These are phyloP conservation scores for Zelostemma sp. DNA, from an alignment of 1,140 invertebrate genomes.

Conservation along the genomic window DNA sequence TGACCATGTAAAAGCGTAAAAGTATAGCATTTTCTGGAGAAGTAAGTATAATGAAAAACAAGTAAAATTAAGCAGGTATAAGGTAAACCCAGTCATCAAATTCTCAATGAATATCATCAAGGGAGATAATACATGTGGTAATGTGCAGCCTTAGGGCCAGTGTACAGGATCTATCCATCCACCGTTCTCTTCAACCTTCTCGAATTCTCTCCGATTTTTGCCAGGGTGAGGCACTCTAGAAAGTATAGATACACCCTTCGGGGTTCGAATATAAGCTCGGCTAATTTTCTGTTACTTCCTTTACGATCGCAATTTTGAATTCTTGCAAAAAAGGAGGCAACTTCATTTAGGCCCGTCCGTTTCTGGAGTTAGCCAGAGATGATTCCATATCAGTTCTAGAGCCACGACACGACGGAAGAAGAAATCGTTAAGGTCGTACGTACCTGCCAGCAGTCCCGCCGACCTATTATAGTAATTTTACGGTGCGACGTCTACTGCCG, in stretches of 20 bases:
- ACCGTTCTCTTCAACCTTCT: slow-evolving; percentile 17
- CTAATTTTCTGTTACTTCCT: slow-evolving; percentile 43
- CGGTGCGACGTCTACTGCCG: slow-evolving; percentile 55
- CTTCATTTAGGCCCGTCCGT: slow-evolving; percentile 47
- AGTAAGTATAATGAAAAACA: neutral
- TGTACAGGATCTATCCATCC: slow-evolving; percentile 21
- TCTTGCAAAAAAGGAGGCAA: slow-evolving; percentile 44
- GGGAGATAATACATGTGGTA: slow-evolving; percentile 38
- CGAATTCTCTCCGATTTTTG: slow-evolving; percentile 20
- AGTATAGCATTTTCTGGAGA: neutral
- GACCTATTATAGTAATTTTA: slow-evolving; percentile 62
- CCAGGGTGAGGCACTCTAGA: slow-evolving; percentile 33
- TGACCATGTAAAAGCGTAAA: neutral
- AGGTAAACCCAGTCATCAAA: slow-evolving; percentile 22
- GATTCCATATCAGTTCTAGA: slow-evolving; percentile 24
- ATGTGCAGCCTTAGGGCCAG: slow-evolving; percentile 33
- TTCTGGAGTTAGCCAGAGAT: slow-evolving; percentile 16
- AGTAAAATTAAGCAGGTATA: slow-evolving; percentile 18
- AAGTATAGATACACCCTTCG: slow-evolving; percentile 38
- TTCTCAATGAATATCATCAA: slow-evolving; percentile 29
- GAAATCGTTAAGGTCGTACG: slow-evolving; percentile 33
- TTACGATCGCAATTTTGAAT: slow-evolving; percentile 50
- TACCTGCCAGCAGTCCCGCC: slow-evolving; percentile 33
- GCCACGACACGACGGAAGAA: slow-evolving; percentile 41
- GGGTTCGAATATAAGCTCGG: slow-evolving; percentile 39